phyloP scores from a whole-genome alignment of 2,113 vertebrate genomes.

The Setophaga coronata region DNA sequence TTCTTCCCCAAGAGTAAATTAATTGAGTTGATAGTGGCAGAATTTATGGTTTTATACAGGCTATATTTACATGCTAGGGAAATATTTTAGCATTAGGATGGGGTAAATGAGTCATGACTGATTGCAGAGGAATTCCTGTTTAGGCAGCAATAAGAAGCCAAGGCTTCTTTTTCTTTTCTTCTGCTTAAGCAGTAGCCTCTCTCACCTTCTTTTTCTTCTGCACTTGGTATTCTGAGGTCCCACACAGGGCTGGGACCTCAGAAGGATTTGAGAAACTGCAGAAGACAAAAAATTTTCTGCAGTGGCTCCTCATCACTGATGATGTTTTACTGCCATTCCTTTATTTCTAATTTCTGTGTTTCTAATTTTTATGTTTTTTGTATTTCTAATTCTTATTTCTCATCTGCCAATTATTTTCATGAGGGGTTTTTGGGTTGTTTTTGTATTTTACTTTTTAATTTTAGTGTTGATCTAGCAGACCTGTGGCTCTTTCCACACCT shows the following conservation, averaged over 20 bases:
- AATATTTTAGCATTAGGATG: background rate
- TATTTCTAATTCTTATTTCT: background rate
- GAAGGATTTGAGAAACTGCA: background rate
- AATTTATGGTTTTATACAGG: background rate
- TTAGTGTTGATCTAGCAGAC: background rate
- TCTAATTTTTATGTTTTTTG: background rate
- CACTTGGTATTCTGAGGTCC: background rate
- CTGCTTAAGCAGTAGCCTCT: background rate
- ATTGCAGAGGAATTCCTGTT: background rate
- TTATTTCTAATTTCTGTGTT: background rate
- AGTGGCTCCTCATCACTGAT: background rate
- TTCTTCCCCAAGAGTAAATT: background rate
- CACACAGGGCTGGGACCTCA: background rate
- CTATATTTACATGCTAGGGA: background rate
- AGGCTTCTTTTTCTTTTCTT: background rate
- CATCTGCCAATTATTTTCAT: background rate
- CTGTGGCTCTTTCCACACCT: background rate
- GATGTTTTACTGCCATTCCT: background rate
- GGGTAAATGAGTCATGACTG: slow-evolving; percentile 3
- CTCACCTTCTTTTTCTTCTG: background rate
- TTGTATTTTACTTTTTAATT: background rate
- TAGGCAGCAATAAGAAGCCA: background rate
- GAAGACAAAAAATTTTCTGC: background rate
- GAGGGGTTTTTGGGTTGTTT: no score
- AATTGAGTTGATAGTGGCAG: slow-evolving; percentile 11